Evolutionary conservation across 1,140 invertebrate genomes (phyloP), one percentile per base, ranked within the genome.

Genomic region (Drosophila ercepeae): DNA sequence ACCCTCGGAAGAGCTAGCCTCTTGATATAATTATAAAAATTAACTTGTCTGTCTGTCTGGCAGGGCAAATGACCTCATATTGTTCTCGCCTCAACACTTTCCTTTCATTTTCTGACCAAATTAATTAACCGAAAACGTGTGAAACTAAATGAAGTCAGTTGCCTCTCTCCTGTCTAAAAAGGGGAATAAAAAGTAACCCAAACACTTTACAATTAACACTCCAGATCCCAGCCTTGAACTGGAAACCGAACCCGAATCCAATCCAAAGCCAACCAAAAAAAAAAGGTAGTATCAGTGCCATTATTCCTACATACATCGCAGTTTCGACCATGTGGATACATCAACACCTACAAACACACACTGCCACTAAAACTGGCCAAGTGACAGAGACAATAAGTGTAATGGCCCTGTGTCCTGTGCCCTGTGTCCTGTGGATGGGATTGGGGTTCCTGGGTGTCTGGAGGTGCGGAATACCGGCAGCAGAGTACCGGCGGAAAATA

Each of bases 101-200:
- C 41, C 27, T 25, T 32, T n/a, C 9, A 2, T 13, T 50, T 27
- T 14, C 34, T 44, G 52, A 44, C 59, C 41, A 76, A 76, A 79
- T 86, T 79, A 84, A 84, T 84, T 84, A 86, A 75, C 75, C 73
- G 81, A 42, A 64, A 84, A 76, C 70, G 81, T 86, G 79, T 59
- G 49, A 72, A 64, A 51, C 75, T 64, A 84, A 84, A 84, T 84
- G 36, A 79, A 86, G 79, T 83, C 75, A 84, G 75, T 83, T 74
- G 50, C 44, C 16, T 69, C 44, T 18, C 16, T 16, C 21, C 23
- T 16, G 3, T 0, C 2, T 11, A 13, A 42, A 46, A 25, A 57
- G 34, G 42, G 49, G 16, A 67, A 29, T 23, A 50, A 36, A 36
- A 42, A 49, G 41, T 13, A 41, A 34, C 44, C 18, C 39, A 53